Conservation (phyloP, 2,113 vertebrate genomes). For the Puntigrus tetrazona region DNA sequence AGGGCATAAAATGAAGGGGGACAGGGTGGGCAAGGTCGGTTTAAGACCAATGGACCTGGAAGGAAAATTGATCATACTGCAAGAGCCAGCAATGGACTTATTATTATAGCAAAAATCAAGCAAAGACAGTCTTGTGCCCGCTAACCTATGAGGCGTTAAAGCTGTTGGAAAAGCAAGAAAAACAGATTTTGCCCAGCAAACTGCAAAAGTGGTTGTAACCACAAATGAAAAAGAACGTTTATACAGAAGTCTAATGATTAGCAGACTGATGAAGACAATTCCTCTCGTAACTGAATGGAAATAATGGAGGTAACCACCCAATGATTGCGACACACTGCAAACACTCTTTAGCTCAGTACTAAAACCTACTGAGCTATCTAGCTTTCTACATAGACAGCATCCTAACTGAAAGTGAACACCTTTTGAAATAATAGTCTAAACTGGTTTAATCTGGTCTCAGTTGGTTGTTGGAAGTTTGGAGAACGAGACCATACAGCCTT, state of each 20-base stretch:
- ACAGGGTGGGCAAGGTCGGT: constrained; percentile 5
- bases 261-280: not conserved
- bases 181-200: not conserved
- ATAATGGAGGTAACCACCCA: not conserved
- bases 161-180: not conserved
- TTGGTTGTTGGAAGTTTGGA: not conserved
- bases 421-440: not conserved
- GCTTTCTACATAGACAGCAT: not conserved
- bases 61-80: not conserved
- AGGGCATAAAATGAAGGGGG: constrained; percentile 49
- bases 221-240: not conserved
- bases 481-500: not conserved
- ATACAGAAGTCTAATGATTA: not conserved
- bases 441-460: not conserved
- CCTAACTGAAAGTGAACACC: not conserved
- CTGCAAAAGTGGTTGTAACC: not conserved
- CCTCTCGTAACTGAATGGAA: not conserved
- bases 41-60: constrained; percentile 19
- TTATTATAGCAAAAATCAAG: not conserved
- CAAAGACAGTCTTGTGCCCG: not conserved
- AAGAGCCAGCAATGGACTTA: not conserved
- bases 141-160: not conserved
- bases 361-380: not conserved
- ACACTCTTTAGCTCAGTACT: not conserved
- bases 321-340: constrained; percentile 6